Base-by-base conservation (phyloP, 37 sponge, comb jelly and placozoan genomes). In the Crambe crambe region DNA sequence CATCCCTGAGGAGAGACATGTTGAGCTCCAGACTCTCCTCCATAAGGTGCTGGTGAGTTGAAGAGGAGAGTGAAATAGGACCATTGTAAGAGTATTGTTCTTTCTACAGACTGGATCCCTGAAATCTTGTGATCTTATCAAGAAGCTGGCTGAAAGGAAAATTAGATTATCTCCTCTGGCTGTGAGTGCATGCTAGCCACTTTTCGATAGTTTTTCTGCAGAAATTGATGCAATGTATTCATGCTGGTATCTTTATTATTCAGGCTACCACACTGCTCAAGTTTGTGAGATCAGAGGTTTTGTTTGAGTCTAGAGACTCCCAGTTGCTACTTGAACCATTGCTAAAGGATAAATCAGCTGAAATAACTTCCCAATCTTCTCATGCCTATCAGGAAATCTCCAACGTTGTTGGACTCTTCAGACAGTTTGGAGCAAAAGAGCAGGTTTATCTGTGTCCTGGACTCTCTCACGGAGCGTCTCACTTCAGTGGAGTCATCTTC, bases 401-500 rank as follows among this genome's bases (percentile, higher is more conserved):
- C 32, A 74, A 47, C 2, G 81, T 91, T 3, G 72, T 80, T 42
- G 32, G 42, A 5, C 85, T 82, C 42, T 37, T 91, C 34, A 42
- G 56, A 27, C 40, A 25, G 32, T 74, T 91, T 42, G 84, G 84
- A 25, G 84, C 70, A 8, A 91, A 79, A 63, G 88, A 91, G 37
- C 63, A 56, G 72, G 70, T 92, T 2, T 76, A 56, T 42, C 37
- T 93, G 26, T 66, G 74, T 59, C 72, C 76, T 20, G 94, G 90
- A 2, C 73, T 94, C 12, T 22, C 75, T 6, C 86, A 47, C 35
- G 64, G 72, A 32, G 22, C 31, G 0, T 25, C 59, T 1, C 74
- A 77, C 43, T 94, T 83, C 75, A 71, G 71, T 78, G 95, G 95
- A 18, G 74, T 94, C 18, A 56, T 94, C 37, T 94, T 94, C 77